A percentile compares a stretch with the other conserved stretches of the same genome.
Conservation (phyloP, 2,797 vertebrate genomes). For the Morus bassanus region DNA sequence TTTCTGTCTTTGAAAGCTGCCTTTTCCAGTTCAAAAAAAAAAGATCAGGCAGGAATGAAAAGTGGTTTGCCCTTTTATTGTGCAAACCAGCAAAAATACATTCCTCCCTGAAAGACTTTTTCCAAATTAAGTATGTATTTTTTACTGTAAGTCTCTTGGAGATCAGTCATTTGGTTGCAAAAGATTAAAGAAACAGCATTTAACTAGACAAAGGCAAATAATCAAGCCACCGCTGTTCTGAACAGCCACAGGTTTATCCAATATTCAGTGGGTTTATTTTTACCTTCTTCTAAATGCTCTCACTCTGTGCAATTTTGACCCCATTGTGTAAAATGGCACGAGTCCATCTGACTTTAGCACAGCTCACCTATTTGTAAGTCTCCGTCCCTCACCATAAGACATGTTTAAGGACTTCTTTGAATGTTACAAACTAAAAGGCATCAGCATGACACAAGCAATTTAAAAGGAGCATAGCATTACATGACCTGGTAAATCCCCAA, state of each 20-base stretch:
- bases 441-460: not conserved
- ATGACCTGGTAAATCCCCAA: not conserved
- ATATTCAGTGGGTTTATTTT: not conserved
- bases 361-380: not conserved
- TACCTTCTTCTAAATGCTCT: not conserved
- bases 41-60: constrained; percentile 41
- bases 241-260: constrained; percentile 13
- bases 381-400: not conserved
- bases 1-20: constrained; percentile 61
- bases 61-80: constrained; percentile 43
- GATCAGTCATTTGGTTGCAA: constrained; percentile 17
- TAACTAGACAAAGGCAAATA: constrained; percentile 39
- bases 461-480: accelerated
- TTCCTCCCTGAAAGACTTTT: constrained; percentile 20
- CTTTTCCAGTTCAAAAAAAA: constrained; percentile 19
- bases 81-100: constrained; percentile 60
- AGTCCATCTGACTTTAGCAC: not conserved
- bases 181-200: not conserved
- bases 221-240: not conserved
- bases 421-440: not conserved
- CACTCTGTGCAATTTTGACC: not conserved
- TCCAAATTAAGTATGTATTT: constrained; percentile 19
- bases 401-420: not conserved
- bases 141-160: constrained; percentile 8
- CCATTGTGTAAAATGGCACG: not conserved